Percentiles rank a stretch among this genome's conserved stretches.
These are phyloP conservation scores for Pantherophis alleghaniensis DNA, from an alignment of 2,797 vertebrate species.

Conservation along the genomic window DNA sequence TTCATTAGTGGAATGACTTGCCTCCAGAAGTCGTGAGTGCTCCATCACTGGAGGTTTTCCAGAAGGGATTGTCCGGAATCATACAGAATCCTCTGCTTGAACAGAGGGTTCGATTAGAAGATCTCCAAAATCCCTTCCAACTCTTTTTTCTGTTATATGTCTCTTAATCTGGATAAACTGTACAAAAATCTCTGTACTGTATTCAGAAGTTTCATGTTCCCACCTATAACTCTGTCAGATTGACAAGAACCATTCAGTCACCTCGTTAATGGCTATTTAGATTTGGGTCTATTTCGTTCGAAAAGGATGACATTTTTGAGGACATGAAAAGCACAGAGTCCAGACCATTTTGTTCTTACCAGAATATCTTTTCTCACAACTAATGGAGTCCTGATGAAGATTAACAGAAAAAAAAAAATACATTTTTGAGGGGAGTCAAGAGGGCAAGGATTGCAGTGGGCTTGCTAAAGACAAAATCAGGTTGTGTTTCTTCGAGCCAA, in stretches of 20 bases:
- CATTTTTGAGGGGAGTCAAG: not conserved
- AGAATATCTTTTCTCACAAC: not conserved
- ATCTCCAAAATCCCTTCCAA: too few relatives aligned
- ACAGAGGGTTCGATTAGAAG: too few relatives aligned
- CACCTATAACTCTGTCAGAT: not conserved
- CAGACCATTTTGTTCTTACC: not conserved
- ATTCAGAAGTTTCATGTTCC: not conserved
- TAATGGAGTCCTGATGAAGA: not conserved
- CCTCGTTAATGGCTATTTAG: not conserved
- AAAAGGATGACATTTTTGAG: not conserved
- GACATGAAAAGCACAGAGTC: not conserved
- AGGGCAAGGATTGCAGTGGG: not conserved
- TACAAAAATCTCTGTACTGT: not conserved
- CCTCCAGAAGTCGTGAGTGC: too few relatives aligned
- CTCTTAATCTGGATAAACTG: not conserved
- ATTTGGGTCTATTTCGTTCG: not conserved
- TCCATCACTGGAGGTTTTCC: too few relatives aligned
- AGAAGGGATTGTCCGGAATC: too few relatives aligned
- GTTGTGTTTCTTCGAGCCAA: not conserved
- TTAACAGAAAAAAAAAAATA: not conserved
- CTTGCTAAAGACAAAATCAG: not conserved
- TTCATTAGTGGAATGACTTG: too few relatives aligned
- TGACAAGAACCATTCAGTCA: not conserved
- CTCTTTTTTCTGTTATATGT: too few relatives aligned
- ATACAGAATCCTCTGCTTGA: too few relatives aligned